phyloP scores from a whole-genome alignment of 2,888 invertebrate genomes.

The Cosmorhoe ocellata region DNA sequence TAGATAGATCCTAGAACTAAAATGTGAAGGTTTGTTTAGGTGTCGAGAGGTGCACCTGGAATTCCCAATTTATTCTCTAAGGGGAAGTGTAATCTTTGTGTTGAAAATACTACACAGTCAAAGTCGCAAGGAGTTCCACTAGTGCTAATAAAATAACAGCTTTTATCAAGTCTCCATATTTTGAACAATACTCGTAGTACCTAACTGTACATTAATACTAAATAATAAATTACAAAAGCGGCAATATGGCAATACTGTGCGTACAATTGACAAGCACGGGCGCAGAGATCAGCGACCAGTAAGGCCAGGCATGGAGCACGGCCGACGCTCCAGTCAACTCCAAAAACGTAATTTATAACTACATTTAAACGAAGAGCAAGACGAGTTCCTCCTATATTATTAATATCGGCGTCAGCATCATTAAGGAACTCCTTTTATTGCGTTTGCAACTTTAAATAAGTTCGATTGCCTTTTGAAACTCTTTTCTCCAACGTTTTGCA shows the following conservation, averaged over 20 bases:
- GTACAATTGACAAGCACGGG: conserved; percentile 31
- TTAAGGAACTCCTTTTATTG: conserved; percentile 82
- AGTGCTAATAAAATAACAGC: no score
- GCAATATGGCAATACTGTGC: conserved; percentile 17
- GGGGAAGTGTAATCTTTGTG: no score
- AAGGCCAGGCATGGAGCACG: conserved; percentile 37
- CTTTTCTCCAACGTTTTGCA: conserved; percentile 78
- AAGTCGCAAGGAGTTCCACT: no score
- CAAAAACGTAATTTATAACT: conserved; percentile 78
- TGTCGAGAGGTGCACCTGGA: no score
- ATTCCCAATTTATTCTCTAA: no score
- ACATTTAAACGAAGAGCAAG: conserved; percentile 65
- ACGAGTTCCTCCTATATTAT: conserved; percentile 72
- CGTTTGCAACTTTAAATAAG: conserved; percentile 68
- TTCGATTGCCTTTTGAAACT: conserved; percentile 71
- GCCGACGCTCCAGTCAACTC: conserved; percentile 37
- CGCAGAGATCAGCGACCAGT: conserved; percentile 38
- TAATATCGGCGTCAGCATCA: conserved; percentile 78
- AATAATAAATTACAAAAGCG: conserved; percentile 23
- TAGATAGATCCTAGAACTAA: no score
- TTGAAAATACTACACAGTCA: no score
- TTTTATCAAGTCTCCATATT: no score
- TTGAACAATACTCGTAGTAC: no score
- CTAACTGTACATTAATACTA: background rate
- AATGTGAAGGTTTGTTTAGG: no score